phyloP scores from a whole-genome alignment of 2,888 invertebrate genomes.

The Eudasyphora cyanicolor region DNA sequence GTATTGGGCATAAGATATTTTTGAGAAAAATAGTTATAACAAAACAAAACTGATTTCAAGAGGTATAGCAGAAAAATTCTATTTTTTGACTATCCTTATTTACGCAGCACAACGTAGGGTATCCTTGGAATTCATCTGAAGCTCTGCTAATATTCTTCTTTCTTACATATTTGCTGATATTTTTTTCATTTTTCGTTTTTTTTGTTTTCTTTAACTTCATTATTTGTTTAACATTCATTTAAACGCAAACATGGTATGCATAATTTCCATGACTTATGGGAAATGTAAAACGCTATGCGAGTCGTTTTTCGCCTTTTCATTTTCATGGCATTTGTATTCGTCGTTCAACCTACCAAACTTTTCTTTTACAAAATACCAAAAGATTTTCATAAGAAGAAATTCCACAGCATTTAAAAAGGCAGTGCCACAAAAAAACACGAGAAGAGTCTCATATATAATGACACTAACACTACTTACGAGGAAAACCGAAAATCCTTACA shows the following conservation, averaged over 20 bases:
- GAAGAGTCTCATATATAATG: neutral
- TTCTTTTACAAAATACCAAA: neutral
- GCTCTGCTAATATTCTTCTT: neutral
- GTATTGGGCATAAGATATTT: too few relatives aligned
- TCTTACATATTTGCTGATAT: neutral
- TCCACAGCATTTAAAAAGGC: neutral
- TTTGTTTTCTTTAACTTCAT: neutral
- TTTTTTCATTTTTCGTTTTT: neutral
- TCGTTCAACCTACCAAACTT: neutral
- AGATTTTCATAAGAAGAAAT: neutral
- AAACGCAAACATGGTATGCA: slow-evolving; percentile 28
- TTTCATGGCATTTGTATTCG: neutral
- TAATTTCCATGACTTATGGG: slow-evolving; percentile 54
- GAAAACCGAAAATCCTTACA: neutral
- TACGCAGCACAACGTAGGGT: neutral
- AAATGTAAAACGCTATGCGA: slow-evolving; percentile 71
- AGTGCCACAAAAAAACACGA: neutral
- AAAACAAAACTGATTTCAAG: too few relatives aligned
- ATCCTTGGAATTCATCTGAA: neutral
- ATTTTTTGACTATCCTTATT: too few relatives aligned
- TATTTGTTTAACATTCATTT: slow-evolving; percentile 12
- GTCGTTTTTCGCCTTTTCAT: neutral
- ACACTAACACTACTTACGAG: neutral
- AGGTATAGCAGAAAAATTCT: too few relatives aligned
- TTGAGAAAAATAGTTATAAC: too few relatives aligned